A percentile compares a stretch with the other conserved stretches of the same genome.
Conservation (phyloP, 2,888 invertebrate species). For the Colletes collaris region DNA sequence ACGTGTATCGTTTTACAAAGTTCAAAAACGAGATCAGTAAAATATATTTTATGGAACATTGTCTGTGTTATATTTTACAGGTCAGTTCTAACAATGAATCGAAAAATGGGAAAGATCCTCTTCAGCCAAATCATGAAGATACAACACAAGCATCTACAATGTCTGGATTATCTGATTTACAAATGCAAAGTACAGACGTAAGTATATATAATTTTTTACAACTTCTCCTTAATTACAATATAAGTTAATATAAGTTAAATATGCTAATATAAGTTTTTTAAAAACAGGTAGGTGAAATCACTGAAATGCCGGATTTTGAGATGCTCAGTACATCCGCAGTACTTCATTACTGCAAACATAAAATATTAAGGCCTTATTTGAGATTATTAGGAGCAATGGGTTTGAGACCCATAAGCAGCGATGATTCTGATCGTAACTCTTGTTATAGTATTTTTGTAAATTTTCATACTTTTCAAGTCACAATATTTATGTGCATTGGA, state of each 20-base stretch:
- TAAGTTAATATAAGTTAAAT: too few relatives aligned
- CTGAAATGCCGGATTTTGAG: slow-evolving; percentile 87
- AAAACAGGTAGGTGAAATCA: slow-evolving; percentile 88
- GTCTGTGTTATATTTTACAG: slow-evolving; percentile 41
- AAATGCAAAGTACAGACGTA: slow-evolving; percentile 80
- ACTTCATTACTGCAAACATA: slow-evolving; percentile 91
- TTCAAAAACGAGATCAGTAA: not conserved
- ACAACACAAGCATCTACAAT: slow-evolving; percentile 69
- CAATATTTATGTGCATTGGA: slow-evolving; percentile 87
- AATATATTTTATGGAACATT: not conserved
- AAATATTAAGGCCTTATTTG: slow-evolving; percentile 91
- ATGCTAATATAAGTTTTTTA: slow-evolving; percentile 14
- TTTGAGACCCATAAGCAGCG: slow-evolving; percentile 88
- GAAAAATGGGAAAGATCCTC: slow-evolving; percentile 73
- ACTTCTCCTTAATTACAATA: not conserved
- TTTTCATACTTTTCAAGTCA: slow-evolving; percentile 88
- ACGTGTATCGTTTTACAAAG: not conserved
- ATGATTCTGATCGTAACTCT: slow-evolving; percentile 86
- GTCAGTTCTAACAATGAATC: slow-evolving; percentile 71
- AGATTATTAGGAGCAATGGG: slow-evolving; percentile 90
- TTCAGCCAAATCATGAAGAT: slow-evolving; percentile 70
- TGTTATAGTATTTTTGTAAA: slow-evolving; percentile 87
- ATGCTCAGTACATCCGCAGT: slow-evolving; percentile 91
- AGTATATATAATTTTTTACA: slow-evolving; percentile 20
- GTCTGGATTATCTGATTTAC: slow-evolving; percentile 77